Conservation (phyloP, 92 coral and sea anemone genomes). For the Palythoa heliodiscus region DNA sequence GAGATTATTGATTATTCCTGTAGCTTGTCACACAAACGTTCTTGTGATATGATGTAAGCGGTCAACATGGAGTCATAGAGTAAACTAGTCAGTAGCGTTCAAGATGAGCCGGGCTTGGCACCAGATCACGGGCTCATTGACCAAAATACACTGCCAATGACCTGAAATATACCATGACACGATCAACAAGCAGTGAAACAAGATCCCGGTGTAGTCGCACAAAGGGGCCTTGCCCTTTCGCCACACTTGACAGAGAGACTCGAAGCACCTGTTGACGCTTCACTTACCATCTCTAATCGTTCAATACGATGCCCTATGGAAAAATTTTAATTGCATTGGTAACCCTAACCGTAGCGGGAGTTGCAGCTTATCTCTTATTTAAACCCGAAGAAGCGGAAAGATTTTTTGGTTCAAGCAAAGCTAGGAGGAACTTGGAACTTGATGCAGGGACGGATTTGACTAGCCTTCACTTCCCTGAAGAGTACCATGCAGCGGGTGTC, state of each 20-base stretch:
- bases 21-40: slow-evolving; percentile 69
- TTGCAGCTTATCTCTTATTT: slow-evolving; percentile 61
- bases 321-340: slow-evolving; percentile 51
- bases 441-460: slow-evolving; percentile 64
- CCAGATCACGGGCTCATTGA: slow-evolving; percentile 44
- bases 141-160: slow-evolving; percentile 30
- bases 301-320: slow-evolving; percentile 62
- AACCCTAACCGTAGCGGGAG: slow-evolving; percentile 58
- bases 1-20: slow-evolving; percentile 59
- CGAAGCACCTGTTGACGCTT: slow-evolving; percentile 14
- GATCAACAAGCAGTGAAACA: slow-evolving; percentile 48
- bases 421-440: slow-evolving; percentile 55
- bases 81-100: slow-evolving; percentile 51
- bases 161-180: slow-evolving; percentile 68
- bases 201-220: slow-evolving; percentile 7
- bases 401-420: slow-evolving; percentile 42
- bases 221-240: background rate
- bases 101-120: slow-evolving; percentile 50
- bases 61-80: slow-evolving; percentile 67
- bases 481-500: slow-evolving; percentile 93
- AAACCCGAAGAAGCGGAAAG: slow-evolving; percentile 57
- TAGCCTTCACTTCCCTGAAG: slow-evolving; percentile 80
- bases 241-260: slow-evolving; percentile 6
- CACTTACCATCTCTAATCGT: background rate
- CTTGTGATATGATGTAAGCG: slow-evolving; percentile 74